Evolutionary conservation across 2,113 vertebrate genomes (phyloP).

Genomic region (Pseudonaja textilis): DNA sequence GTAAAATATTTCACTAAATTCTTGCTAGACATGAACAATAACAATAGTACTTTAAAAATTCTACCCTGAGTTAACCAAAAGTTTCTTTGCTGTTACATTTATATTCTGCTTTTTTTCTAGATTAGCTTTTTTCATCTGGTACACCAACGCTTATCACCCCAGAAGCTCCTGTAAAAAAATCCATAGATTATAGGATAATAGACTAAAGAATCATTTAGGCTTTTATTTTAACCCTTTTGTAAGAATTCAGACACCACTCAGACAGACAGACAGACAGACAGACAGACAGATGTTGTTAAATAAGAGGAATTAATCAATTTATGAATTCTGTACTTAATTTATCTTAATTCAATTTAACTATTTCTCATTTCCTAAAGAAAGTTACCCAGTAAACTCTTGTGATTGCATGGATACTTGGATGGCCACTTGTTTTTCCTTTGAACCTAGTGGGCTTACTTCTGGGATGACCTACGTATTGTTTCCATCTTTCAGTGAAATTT

Average conservation of each 20-base stretch:
- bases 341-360: neutral
- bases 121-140: neutral
- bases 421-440: neutral
- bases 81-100: neutral
- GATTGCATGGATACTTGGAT: neutral
- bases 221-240: neutral
- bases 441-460: neutral
- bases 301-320: neutral
- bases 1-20: neutral
- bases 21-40: neutral
- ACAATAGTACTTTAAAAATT: neutral
- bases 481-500: neutral
- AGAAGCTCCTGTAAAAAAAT: neutral
- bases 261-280: too few relatives aligned
- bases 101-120: neutral
- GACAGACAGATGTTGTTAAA: neutral
- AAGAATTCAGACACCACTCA: neutral
- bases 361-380: neutral
- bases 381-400: neutral
- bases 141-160: neutral
- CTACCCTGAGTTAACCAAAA: neutral
- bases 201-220: neutral
- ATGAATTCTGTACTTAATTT: neutral
- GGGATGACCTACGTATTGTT: neutral
- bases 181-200: neutral